Evolutionary conservation across 2,888 invertebrate genomes (phyloP).

Genomic region (Drosophila multiciliata): DNA sequence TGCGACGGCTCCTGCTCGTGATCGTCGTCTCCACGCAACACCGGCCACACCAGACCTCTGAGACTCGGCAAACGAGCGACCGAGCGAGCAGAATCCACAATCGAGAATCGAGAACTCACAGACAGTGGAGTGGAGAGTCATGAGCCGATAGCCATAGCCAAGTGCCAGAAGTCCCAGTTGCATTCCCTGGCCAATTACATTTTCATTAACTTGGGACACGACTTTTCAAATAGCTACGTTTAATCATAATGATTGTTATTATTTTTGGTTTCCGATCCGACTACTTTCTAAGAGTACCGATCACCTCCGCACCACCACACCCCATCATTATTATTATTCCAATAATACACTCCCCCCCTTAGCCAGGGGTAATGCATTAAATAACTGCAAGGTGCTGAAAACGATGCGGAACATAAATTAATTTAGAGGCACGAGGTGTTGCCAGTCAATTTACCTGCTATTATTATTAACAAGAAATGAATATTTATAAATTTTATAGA

Average conservation of each 20-base stretch:
- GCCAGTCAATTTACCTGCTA: slow-evolving; percentile 34
- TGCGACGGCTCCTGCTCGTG: slow-evolving; percentile 49
- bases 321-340: slow-evolving; percentile 49
- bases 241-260: slow-evolving; percentile 85
- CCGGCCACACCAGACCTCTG: slow-evolving; percentile 28
- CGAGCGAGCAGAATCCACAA: not conserved
- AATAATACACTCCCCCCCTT: slow-evolving; percentile 33
- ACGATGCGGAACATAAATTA: slow-evolving; percentile 61
- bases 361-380: slow-evolving; percentile 36
- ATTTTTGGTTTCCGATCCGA: slow-evolving; percentile 52
- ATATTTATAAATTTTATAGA: not conserved
- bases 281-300: slow-evolving; percentile 63
- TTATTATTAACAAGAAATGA: slow-evolving; percentile 24
- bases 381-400: slow-evolving; percentile 72
- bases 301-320: slow-evolving; percentile 6
- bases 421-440: slow-evolving; percentile 48
- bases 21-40: slow-evolving; percentile 44
- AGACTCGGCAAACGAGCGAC: not conserved
- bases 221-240: slow-evolving; percentile 85
- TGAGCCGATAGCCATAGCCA: slow-evolving; percentile 14
- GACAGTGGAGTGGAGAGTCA: slow-evolving; percentile 27
- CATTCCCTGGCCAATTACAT: slow-evolving; percentile 85
- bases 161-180: slow-evolving; percentile 63
- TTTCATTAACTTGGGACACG: slow-evolving; percentile 85
- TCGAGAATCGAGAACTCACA: slow-evolving; percentile 22